phyloP scores from a whole-genome alignment of 2,888 invertebrate genomes.

The Mythimna lalbum region DNA sequence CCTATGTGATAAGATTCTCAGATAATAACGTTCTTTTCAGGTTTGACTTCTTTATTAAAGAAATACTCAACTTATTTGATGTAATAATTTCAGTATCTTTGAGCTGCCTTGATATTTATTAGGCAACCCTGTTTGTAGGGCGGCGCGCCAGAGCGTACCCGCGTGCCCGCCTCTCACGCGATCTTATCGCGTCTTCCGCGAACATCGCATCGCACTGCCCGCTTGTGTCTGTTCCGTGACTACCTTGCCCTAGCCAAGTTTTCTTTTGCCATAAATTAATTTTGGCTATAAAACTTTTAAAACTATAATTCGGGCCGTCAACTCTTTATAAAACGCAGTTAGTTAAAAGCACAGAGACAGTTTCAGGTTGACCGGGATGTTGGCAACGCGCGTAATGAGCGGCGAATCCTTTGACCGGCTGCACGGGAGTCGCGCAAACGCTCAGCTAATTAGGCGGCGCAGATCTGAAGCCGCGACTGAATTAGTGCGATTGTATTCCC shows the following conservation, averaged over 20 bases:
- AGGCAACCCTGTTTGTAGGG: constrained; percentile 72
- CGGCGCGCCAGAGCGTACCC: constrained; percentile 75
- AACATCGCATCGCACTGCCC: constrained; percentile 87
- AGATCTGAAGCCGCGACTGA: constrained; percentile 86
- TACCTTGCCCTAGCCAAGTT: constrained; percentile 78
- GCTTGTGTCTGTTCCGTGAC: constrained; percentile 85
- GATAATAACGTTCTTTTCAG: not conserved
- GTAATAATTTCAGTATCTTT: constrained; percentile 11
- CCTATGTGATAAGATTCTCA: not conserved
- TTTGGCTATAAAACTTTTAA: constrained; percentile 68
- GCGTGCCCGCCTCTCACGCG: constrained; percentile 87
- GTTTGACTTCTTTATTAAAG: not conserved
- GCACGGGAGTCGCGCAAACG: constrained; percentile 81
- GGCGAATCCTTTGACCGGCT: constrained; percentile 88
- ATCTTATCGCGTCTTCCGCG: constrained; percentile 89
- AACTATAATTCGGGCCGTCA: constrained; percentile 68
- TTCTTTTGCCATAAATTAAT: constrained; percentile 79
- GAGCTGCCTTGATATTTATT: constrained; percentile 28
- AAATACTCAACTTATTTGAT: not conserved
- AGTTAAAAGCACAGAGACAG: constrained; percentile 77
- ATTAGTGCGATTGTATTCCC: constrained; percentile 84
- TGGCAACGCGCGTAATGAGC: constrained; percentile 85
- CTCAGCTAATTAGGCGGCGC: constrained; percentile 87
- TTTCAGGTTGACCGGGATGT: constrained; percentile 76
- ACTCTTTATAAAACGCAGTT: constrained; percentile 69